phyloP scores from a whole-genome alignment of 23 tunicate genomes.

The Trididemnum miniatum region DNA sequence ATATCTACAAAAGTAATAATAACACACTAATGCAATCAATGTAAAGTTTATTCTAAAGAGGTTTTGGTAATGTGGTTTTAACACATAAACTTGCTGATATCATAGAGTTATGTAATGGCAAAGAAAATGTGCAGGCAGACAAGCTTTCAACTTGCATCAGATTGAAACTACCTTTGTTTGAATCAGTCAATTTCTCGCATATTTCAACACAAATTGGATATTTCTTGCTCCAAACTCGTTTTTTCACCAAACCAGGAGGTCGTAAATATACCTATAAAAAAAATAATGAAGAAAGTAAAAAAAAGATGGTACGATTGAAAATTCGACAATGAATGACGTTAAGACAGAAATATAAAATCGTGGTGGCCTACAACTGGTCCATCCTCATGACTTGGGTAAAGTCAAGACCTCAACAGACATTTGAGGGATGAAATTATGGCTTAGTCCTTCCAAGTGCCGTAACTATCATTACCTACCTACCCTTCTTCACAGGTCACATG shows the following conservation, averaged over 20 bases:
- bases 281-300: background rate
- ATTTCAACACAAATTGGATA: slow-evolving; percentile 89
- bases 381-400: no score
- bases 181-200: background rate
- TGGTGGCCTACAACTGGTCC: background rate
- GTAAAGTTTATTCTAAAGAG: no score
- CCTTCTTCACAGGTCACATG: no score
- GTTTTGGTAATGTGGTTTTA: no score
- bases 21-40: no score
- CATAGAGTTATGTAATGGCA: no score
- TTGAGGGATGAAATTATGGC: no score
- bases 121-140: no score
- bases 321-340: background rate
- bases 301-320: background rate
- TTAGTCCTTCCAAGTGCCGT: no score
- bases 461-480: no score
- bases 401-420: no score
- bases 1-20: background rate
- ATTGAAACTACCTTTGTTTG: background rate
- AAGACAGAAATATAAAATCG: background rate
- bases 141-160: background rate
- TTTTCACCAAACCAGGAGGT: slow-evolving; percentile 79
- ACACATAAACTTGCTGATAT: no score
- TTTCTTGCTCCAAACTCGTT: slow-evolving; percentile 95
- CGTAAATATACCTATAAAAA: slow-evolving; percentile 62